Percentiles rank a stretch among this genome's conserved stretches.
phyloP scores from a whole-genome alignment of 2,113 vertebrate genomes.

The Syngnathoides biaculeatus region DNA sequence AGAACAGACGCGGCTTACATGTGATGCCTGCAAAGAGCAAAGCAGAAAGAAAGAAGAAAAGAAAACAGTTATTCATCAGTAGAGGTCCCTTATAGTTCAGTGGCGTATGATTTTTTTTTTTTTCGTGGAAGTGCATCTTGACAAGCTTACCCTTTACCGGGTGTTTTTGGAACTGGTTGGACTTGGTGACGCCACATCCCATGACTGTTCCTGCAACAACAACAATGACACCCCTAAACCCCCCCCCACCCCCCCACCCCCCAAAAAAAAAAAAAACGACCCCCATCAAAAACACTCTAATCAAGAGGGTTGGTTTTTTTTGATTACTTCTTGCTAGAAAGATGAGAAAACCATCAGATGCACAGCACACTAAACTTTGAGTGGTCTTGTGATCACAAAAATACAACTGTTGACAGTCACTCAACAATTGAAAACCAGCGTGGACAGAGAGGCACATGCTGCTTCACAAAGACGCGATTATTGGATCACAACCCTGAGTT shows the following conservation, averaged over 20 bases:
- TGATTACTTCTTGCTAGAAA: background rate
- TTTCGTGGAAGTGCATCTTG: too few species aligned
- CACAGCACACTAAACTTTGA: too few species aligned
- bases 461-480: too few species aligned
- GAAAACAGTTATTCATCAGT: background rate
- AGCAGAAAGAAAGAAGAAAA: constrained; percentile 11
- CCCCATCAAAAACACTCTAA: background rate
- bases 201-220: constrained; percentile 60
- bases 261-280: background rate
- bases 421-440: too few species aligned
- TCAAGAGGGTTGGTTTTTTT: background rate
- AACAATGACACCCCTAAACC: too few species aligned
- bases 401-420: too few species aligned
- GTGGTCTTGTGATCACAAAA: too few species aligned
- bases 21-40: constrained; percentile 52
- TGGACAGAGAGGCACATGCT: too few species aligned
- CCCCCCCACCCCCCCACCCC: too few species aligned
- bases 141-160: constrained; percentile 61
- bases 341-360: too few species aligned
- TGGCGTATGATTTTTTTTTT: background rate
- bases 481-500: too few species aligned
- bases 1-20: constrained; percentile 52
- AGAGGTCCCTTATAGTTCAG: background rate
- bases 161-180: constrained; percentile 62
- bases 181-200: constrained; percentile 77